Evolutionary conservation across 2,113 vertebrate genomes (phyloP), one percentile per base, ranked within the genome.

Genomic region (Chionomys nivalis): DNA sequence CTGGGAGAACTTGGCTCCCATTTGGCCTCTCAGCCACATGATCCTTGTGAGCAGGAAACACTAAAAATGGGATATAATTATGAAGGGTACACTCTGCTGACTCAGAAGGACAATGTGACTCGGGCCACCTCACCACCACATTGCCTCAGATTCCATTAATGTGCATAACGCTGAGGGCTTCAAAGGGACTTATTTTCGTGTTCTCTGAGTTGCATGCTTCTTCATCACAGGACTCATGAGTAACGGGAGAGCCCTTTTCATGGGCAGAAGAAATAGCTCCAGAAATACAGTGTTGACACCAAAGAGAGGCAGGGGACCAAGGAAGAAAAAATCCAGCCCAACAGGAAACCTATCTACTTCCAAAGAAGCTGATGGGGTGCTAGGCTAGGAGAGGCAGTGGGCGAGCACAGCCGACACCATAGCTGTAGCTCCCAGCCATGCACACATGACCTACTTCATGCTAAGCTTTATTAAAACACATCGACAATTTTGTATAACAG

Each of bases 11-110:
- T 47, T 65, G 81, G 4, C 39, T 82, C n/a, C 81, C 42, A 5
- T 66, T 42, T 86, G 66, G 86, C 47, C 73, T 39, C 76, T 11
- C 13, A 55, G 42, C 66, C 93, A 86, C 95, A 92, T 94, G 89
- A 96, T 77, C 87, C 81, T 90, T 90, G 96, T 12, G 73, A 95
- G 86, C 89, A 96, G 82, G 91, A 89, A 96, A 91, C 16, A 28
- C 81, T 61, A 91, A 89, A 92, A 94, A 95, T 91, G 58, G 73
- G 92, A 95, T 33, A 6, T 17, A 70, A 36, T 33, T 96, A 90
- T 95, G 44, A 76, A 81, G 92, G 75, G 68, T 47, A 73, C 5
- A 21, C 72, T 81, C 17, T 42, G 70, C 72, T 90, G 76, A 95
- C 28, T 52, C 8, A 26, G 96, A 91, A 92, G 87, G 79, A 89